Percentiles rank a stretch among this genome's conserved stretches.
These are phyloP conservation scores for Paraescarpia echinospica DNA, from an alignment of 1,140 invertebrate species.

Conservation along the genomic window DNA sequence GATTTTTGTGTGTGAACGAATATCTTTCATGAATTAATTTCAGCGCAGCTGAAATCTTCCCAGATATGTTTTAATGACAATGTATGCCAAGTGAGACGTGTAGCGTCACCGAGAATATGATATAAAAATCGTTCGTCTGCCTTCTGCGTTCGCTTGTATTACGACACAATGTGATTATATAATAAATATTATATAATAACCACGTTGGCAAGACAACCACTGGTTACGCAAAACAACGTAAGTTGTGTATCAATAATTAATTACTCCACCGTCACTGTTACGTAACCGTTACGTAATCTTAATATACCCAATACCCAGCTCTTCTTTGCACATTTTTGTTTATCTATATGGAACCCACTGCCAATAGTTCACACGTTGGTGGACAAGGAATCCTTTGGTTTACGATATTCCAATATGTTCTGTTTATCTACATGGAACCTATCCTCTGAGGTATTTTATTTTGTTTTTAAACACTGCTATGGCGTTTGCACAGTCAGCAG, in stretches of 20 bases:
- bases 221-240: background rate
- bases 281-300: background rate
- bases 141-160: background rate
- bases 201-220: background rate
- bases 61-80: background rate
- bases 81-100: background rate
- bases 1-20: background rate
- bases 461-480: no score
- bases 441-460: no score
- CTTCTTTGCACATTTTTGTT: no score
- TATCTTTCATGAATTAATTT: background rate
- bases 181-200: background rate
- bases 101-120: background rate
- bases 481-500: no score
- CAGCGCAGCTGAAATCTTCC: background rate
- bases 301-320: no score
- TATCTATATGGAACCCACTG: no score
- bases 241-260: background rate
- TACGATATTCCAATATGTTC: no score
- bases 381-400: no score
- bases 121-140: background rate
- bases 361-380: no score
- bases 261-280: background rate
- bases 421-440: no score
- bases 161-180: background rate